Percentiles rank a stretch among this genome's conserved stretches.
These are phyloP conservation scores for Dexiosoma caninum DNA, from an alignment of 2,888 invertebrate species.

Conservation along the genomic window DNA sequence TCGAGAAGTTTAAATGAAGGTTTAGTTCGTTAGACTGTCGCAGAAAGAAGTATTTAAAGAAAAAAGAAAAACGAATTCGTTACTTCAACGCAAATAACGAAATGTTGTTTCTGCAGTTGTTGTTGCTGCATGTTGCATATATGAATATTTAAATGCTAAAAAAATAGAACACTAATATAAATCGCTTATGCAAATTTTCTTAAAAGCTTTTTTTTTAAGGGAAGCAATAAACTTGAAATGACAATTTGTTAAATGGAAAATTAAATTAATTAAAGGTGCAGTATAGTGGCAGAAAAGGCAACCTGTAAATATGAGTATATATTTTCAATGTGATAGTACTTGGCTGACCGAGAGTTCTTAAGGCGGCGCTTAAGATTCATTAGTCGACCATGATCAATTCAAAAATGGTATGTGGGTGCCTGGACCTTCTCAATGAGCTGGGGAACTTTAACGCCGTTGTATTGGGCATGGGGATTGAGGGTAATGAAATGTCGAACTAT, in stretches of 20 bases:
- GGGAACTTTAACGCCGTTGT: too few relatives aligned
- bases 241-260: neutral
- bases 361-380: too few relatives aligned
- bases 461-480: too few relatives aligned
- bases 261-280: neutral
- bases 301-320: too few relatives aligned
- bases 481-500: too few relatives aligned
- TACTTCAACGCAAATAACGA: constrained; percentile 40
- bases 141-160: constrained; percentile 28
- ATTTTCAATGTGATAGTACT: too few relatives aligned
- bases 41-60: constrained; percentile 46
- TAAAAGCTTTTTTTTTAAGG: neutral
- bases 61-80: constrained; percentile 52
- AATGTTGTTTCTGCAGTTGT: constrained; percentile 1
- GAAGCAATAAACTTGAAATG: neutral
- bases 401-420: too few relatives aligned
- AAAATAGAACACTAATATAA: constrained; percentile 4
- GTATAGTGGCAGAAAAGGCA: too few relatives aligned
- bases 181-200: neutral
- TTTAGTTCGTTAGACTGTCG: constrained; percentile 25
- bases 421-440: too few relatives aligned
- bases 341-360: too few relatives aligned
- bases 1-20: constrained; percentile 1
- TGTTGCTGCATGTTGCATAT: constrained; percentile 15
- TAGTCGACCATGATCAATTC: too few relatives aligned